phyloP scores from a whole-genome alignment of 2,797 vertebrate genomes.

The Diceros bicornis region DNA sequence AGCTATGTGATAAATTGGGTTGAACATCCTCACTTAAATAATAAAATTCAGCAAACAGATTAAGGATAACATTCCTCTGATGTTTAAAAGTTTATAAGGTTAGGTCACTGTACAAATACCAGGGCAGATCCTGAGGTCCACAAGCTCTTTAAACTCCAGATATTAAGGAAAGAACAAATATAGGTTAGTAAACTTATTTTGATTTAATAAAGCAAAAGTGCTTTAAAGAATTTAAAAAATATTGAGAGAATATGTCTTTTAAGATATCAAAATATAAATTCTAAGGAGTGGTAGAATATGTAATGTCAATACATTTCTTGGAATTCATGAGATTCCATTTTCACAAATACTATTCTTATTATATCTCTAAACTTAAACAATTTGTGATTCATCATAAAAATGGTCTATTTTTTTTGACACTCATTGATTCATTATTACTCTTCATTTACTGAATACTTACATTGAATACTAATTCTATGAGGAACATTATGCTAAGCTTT shows the following conservation, averaged over 20 bases:
- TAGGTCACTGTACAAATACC: not conserved
- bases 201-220: not conserved
- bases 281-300: not conserved
- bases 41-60: conserved; percentile 20
- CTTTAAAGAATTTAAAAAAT: not conserved
- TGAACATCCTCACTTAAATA: not conserved
- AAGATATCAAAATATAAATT: not conserved
- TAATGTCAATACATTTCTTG: not conserved
- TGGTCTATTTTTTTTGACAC: not conserved
- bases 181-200: not conserved
- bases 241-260: not conserved
- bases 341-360: not conserved
- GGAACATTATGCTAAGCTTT: not conserved
- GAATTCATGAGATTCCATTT: not conserved
- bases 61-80: not conserved
- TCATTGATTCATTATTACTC: not conserved
- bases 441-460: not conserved
- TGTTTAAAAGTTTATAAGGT: not conserved
- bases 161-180: not conserved
- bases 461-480: not conserved
- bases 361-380: not conserved
- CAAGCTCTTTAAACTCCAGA: not conserved
- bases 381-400: not conserved
- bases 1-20: not conserved
- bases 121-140: not conserved